A percentile compares a stretch with the other conserved stretches of the same genome.
phyloP scores from a whole-genome alignment of 2,113 vertebrate species.

The Cariama cristata region DNA sequence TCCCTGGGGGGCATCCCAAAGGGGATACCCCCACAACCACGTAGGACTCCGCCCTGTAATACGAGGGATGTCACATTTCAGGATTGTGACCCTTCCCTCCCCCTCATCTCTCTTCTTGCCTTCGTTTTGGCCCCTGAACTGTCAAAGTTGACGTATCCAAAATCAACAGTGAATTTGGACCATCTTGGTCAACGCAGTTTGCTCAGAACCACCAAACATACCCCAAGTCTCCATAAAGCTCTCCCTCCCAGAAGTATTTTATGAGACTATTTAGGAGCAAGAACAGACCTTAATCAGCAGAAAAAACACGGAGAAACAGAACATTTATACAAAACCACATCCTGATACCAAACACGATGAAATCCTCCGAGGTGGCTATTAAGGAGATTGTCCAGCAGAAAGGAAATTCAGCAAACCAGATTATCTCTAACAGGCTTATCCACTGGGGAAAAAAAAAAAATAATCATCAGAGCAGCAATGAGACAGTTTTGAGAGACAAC shows the following conservation, averaged over 20 bases:
- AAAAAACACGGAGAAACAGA: neutral
- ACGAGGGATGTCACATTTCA: neutral
- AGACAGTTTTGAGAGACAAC: conserved; percentile 36
- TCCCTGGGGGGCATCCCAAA: neutral
- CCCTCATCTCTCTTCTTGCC: neutral
- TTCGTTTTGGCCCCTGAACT: neutral
- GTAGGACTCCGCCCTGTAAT: neutral
- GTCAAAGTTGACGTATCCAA: neutral
- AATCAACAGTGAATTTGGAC: neutral
- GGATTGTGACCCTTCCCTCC: neutral
- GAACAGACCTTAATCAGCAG: neutral
- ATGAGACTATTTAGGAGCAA: neutral
- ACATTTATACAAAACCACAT: neutral
- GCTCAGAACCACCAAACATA: neutral
- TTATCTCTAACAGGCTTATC: conserved; percentile 69
- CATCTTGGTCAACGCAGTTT: neutral
- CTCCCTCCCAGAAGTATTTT: neutral
- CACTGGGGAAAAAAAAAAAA: conserved; percentile 13
- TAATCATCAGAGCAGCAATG: conserved; percentile 14
- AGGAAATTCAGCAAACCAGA: conserved; percentile 72
- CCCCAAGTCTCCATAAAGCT: rapidly evolving
- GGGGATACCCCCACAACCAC: neutral
- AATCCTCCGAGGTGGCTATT: neutral
- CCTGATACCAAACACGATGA: conserved; percentile 17
- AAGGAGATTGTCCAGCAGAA: conserved; percentile 36